phyloP scores from a whole-genome alignment of 2,888 invertebrate genomes.

The Nemotelus nigrinus region DNA sequence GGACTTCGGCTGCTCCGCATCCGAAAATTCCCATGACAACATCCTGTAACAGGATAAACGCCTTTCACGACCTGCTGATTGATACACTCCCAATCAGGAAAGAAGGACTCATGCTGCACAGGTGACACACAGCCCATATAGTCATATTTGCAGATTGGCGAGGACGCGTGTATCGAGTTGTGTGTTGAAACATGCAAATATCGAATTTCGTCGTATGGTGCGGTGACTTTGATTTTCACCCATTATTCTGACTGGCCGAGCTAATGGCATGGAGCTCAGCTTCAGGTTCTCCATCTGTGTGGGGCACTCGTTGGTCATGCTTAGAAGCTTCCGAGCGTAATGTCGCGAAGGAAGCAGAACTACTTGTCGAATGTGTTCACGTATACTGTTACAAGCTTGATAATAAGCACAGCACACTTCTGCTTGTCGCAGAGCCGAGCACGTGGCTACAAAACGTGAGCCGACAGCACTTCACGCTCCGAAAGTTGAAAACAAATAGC shows the following conservation, averaged over 20 bases:
- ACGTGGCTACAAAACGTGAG: conserved; percentile 52
- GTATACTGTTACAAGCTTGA: conserved; percentile 34
- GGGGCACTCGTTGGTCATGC: conserved; percentile 28
- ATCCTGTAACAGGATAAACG: neutral
- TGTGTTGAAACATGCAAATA: conserved; percentile 5
- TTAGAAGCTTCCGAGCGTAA: conserved; percentile 15
- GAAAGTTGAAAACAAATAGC: conserved; percentile 39
- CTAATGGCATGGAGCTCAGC: neutral
- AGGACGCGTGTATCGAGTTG: neutral
- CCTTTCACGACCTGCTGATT: conserved; percentile 1
- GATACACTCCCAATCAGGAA: conserved; percentile 38
- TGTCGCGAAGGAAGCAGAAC: conserved; percentile 15
- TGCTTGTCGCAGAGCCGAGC: conserved; percentile 41
- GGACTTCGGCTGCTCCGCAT: neutral
- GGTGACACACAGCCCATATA: conserved; percentile 19
- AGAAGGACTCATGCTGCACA: neutral
- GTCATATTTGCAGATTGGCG: neutral
- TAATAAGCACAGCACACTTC: conserved; percentile 17
- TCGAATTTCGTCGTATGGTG: conserved; percentile 1
- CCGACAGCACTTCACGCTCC: conserved; percentile 16
- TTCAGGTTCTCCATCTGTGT: neutral
- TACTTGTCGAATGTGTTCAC: conserved; percentile 4
- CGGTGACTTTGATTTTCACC: conserved; percentile 12
- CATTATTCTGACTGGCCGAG: conserved; percentile 21
- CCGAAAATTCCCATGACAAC: conserved; percentile 33